A percentile compares a stretch with the other conserved stretches of the same genome.
Conservation (phyloP, 1,140 invertebrate species). For the Plutomurus gul region DNA sequence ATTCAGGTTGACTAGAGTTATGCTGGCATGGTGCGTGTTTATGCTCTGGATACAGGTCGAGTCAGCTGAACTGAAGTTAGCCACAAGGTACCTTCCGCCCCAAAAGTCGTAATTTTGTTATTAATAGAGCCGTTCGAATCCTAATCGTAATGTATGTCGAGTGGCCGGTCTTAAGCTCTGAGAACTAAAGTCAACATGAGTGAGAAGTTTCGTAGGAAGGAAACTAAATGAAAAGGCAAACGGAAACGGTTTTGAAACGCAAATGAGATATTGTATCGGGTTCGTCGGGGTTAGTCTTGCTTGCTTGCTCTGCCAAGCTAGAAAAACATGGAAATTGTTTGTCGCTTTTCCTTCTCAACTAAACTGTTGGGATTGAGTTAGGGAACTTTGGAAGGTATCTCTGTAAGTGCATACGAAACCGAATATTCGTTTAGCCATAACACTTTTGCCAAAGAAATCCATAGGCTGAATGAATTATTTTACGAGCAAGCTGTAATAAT, state of each 20-base stretch:
- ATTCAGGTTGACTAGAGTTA: background rate
- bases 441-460: background rate
- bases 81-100: background rate
- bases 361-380: background rate
- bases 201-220: slow-evolving; percentile 18
- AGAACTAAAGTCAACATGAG: background rate
- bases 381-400: background rate
- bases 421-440: background rate
- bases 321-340: slow-evolving; percentile 4
- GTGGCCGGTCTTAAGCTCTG: slow-evolving; percentile 13
- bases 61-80: background rate
- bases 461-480: background rate
- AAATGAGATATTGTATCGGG: slow-evolving; percentile 13
- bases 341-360: background rate
- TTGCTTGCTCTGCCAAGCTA: background rate
- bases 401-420: background rate
- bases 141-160: slow-evolving; percentile 18
- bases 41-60: background rate
- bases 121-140: slow-evolving; percentile 13
- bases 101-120: background rate
- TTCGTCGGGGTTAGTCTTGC: background rate
- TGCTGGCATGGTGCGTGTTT: background rate
- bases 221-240: slow-evolving; percentile 18
- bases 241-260: slow-evolving; percentile 20
- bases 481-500: background rate